Conservation (phyloP, 2,888 invertebrate genomes). For the Orgyia antiqua region DNA sequence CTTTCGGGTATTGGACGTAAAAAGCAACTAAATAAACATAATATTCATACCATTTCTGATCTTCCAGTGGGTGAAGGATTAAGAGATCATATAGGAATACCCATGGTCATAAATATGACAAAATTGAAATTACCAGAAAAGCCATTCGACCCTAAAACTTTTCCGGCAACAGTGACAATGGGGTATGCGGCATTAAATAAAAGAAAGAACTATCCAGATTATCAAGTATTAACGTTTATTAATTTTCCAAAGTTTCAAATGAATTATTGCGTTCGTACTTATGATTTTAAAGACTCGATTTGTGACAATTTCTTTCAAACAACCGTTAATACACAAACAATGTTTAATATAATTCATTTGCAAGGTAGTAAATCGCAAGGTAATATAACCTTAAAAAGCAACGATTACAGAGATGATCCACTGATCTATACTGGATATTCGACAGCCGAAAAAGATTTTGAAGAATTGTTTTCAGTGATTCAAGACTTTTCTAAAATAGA, state of each 20-base stretch:
- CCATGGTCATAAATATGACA: conserved; percentile 31
- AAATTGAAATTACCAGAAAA: conserved; percentile 23
- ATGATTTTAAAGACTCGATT: conserved; percentile 22
- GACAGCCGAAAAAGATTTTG: conserved; percentile 21
- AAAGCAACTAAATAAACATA: conserved; percentile 29
- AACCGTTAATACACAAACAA: conserved; percentile 22
- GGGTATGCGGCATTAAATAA: conserved; percentile 12
- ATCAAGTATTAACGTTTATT: conserved; percentile 7
- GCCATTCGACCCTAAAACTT: conserved; percentile 17
- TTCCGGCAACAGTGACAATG: conserved; percentile 29
- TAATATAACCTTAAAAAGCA: conserved; percentile 31
- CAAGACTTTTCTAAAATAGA: conserved; percentile 12
- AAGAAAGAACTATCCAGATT: conserved; percentile 10
- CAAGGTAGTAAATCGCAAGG: conserved; percentile 43
- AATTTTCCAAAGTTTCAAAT: conserved; percentile 6
- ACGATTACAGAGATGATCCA: conserved; percentile 33
- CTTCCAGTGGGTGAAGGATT: conserved; percentile 42
- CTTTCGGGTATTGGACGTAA: conserved; percentile 44
- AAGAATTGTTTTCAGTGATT: conserved; percentile 13
- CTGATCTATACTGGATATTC: conserved; percentile 37
- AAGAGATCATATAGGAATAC: conserved; percentile 43
- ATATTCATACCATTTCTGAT: conserved; percentile 30
- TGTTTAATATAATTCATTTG: conserved; percentile 31
- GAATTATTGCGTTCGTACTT: conserved; percentile 11
- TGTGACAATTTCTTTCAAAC: conserved; percentile 28